phyloP scores from a whole-genome alignment of 2,888 invertebrate species.

The Anarsia innoxiella region DNA sequence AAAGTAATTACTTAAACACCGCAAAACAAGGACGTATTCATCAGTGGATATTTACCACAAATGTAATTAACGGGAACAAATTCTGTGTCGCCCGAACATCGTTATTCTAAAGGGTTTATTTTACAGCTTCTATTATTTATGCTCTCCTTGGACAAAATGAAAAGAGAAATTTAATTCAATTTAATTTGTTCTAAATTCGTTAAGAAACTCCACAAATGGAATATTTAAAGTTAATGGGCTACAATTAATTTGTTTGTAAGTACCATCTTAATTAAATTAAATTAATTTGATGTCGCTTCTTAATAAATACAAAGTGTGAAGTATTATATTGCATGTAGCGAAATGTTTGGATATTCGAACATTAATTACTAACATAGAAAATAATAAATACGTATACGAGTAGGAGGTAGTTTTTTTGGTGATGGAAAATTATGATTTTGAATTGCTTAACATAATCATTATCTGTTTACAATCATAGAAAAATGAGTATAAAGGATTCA shows the following conservation, averaged over 20 bases:
- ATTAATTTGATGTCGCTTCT: neutral
- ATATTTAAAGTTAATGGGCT: neutral
- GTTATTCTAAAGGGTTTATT: slow-evolving; percentile 14
- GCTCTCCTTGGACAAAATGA: neutral
- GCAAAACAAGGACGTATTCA: slow-evolving; percentile 10
- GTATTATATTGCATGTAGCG: too few relatives aligned
- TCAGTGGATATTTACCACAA: slow-evolving; percentile 11
- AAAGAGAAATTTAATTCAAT: neutral
- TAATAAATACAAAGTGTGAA: too few relatives aligned
- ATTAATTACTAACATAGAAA: too few relatives aligned
- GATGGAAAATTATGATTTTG: too few relatives aligned
- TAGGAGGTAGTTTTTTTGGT: too few relatives aligned
- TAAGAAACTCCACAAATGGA: neutral
- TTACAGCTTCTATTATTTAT: slow-evolving; percentile 10
- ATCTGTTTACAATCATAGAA: too few relatives aligned
- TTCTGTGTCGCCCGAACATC: slow-evolving; percentile 9
- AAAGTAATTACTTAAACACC: slow-evolving; percentile 8
- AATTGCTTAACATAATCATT: too few relatives aligned
- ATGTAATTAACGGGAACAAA: slow-evolving; percentile 11
- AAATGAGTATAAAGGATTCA: too few relatives aligned
- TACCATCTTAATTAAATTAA: neutral
- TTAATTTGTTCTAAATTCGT: neutral
- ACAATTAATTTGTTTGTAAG: neutral
- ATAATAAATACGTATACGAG: too few relatives aligned
- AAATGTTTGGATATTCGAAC: too few relatives aligned